A percentile compares a stretch with the other conserved stretches of the same genome.
Conservation (phyloP, 2,888 invertebrate species). For the Seira ritae region DNA sequence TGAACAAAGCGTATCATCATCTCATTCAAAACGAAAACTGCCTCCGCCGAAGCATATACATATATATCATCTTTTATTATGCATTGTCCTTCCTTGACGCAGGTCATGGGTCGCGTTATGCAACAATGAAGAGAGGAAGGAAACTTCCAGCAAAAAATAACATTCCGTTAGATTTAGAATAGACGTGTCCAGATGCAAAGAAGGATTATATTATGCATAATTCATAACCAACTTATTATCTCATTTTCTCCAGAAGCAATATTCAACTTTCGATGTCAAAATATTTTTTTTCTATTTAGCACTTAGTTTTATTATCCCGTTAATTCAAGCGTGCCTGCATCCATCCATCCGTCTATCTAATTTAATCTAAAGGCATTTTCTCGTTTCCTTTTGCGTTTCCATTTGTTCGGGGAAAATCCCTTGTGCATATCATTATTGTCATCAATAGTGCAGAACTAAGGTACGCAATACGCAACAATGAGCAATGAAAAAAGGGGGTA, state of each 20-base stretch:
- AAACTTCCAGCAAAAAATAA: neutral
- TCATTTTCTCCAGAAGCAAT: neutral
- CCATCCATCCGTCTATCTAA: neutral
- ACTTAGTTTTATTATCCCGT: slow-evolving; percentile 29
- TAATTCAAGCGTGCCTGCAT: slow-evolving; percentile 31
- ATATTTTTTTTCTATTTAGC: slow-evolving; percentile 45
- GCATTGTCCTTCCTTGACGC: slow-evolving; percentile 46
- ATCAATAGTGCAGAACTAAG: slow-evolving; percentile 51
- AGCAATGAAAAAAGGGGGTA: neutral
- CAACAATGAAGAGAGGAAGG: slow-evolving; percentile 7
- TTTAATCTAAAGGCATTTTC: neutral
- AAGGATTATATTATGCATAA: neutral
- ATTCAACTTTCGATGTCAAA: slow-evolving; percentile 45
- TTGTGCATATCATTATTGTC: slow-evolving; percentile 49
- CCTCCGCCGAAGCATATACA: neutral
- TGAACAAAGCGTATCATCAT: slow-evolving; percentile 22
- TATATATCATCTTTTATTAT: slow-evolving; percentile 15
- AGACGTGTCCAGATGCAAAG: slow-evolving; percentile 13
- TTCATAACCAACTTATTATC: neutral
- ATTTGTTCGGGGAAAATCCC: slow-evolving; percentile 33
- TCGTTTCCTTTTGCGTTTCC: neutral
- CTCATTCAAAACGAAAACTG: slow-evolving; percentile 9
- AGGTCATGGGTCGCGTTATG: slow-evolving; percentile 49
- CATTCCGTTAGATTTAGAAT: slow-evolving; percentile 38
- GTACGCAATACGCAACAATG: neutral